These are phyloP conservation scores for Melanotaenia duboulayi DNA, from an alignment of 2,113 vertebrate species.

Conservation along the genomic window DNA sequence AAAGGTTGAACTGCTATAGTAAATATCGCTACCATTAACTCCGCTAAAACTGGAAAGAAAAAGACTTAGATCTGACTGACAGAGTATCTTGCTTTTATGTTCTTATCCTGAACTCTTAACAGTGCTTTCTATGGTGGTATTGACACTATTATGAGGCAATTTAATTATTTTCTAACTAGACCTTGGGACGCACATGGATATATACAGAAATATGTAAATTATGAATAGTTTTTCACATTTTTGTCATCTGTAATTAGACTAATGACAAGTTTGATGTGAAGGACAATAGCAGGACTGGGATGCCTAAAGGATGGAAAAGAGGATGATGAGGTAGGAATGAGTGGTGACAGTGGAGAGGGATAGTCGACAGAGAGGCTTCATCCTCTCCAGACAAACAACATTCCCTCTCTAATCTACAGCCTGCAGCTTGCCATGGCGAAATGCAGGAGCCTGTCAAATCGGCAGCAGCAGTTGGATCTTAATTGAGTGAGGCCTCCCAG, in stretches of 20 bases:
- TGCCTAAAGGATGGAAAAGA: constrained; percentile 17
- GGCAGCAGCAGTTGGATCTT: constrained; percentile 56
- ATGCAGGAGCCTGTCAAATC: constrained; percentile 48
- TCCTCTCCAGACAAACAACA: constrained; percentile 56
- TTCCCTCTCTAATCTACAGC: constrained; percentile 63
- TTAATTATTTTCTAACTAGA: too few relatives aligned
- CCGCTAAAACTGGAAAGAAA: too few relatives aligned
- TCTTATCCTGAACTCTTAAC: too few relatives aligned
- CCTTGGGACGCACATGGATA: not conserved
- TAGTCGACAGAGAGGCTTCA: constrained; percentile 48
- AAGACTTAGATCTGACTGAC: too few relatives aligned
- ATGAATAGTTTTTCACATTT: not conserved
- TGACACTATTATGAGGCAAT: too few relatives aligned
- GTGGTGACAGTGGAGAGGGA: constrained; percentile 52
- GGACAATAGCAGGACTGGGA: constrained; percentile 19
- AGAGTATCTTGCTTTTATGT: too few relatives aligned
- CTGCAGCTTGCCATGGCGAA: constrained; percentile 49
- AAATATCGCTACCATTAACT: too few relatives aligned
- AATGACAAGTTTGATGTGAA: constrained; percentile 14
- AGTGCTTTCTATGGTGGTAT: too few relatives aligned
- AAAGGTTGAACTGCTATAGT: too few relatives aligned
- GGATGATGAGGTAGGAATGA: constrained; percentile 20
- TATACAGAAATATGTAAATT: not conserved
- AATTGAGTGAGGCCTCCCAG: constrained; percentile 55
- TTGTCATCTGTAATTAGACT: constrained; percentile 38